These are phyloP conservation scores for Rhabdomys dilectus DNA, from an alignment of 2,113 vertebrate genomes.

Conservation along the genomic window DNA sequence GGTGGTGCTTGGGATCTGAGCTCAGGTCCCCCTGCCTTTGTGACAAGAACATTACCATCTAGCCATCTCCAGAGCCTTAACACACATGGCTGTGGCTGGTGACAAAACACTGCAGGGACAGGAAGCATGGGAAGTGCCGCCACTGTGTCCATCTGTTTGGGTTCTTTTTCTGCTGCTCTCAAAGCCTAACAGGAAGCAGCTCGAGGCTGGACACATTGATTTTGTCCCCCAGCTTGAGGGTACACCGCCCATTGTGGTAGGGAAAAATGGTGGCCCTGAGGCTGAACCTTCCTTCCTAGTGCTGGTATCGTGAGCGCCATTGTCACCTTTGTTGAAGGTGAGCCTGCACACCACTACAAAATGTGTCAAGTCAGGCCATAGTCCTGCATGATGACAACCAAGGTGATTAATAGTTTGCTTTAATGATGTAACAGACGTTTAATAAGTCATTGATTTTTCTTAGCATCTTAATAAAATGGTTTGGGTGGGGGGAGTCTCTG, in stretches of 20 bases:
- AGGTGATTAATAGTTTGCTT: conserved; percentile 77
- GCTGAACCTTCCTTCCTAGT: background rate
- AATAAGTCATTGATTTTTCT: conserved; percentile 75
- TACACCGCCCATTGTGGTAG: background rate
- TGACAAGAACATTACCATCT: background rate
- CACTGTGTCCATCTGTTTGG: background rate
- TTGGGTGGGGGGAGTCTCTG: conserved; percentile 52
- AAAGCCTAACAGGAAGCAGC: background rate
- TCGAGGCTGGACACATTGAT: no score
- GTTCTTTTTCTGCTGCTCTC: background rate
- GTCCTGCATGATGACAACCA: conserved; percentile 47
- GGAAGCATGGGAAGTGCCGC: background rate
- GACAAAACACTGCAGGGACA: background rate
- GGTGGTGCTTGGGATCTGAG: background rate
- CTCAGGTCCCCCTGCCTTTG: background rate
- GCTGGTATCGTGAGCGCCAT: fast-evolving
- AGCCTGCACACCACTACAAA: background rate
- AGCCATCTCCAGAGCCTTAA: background rate
- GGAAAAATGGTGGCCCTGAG: background rate
- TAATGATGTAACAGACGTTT: conserved; percentile 80
- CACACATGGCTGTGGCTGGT: background rate
- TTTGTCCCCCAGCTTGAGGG: background rate
- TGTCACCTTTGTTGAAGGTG: conserved; percentile 31
- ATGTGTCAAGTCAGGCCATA: background rate
- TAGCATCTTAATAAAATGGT: conserved; percentile 76